Conservation (phyloP, 1,140 invertebrate species). For the Eueides isabella region DNA sequence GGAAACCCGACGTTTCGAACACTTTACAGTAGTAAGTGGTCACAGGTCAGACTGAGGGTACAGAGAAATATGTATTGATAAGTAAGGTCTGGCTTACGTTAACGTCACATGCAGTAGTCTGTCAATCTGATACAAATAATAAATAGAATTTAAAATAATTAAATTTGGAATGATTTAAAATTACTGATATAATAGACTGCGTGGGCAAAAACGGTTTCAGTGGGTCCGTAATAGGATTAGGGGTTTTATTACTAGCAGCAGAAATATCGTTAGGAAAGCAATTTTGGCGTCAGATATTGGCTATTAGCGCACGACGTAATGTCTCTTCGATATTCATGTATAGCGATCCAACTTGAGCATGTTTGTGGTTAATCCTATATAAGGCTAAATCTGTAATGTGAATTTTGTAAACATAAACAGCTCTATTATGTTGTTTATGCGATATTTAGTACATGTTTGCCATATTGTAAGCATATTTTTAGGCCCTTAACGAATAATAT, state of each 20-base stretch:
- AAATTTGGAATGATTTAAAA: background rate
- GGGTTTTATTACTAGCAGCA: conserved; percentile 75
- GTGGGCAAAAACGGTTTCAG: conserved; percentile 60
- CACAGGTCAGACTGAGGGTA: too few relatives aligned
- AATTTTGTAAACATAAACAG: conserved; percentile 31
- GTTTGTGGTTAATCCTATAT: conserved; percentile 59
- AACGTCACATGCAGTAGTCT: too few relatives aligned
- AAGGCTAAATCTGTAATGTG: conserved; percentile 35
- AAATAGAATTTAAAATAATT: background rate
- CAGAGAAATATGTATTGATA: too few relatives aligned
- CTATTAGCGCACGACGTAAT: conserved; percentile 74
- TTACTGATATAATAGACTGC: conserved; percentile 25
- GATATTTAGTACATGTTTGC: conserved; percentile 7
- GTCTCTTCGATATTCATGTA: conserved; percentile 71
- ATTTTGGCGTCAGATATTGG: conserved; percentile 78
- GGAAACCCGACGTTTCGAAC: too few relatives aligned
- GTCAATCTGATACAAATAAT: background rate
- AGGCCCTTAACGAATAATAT: background rate
- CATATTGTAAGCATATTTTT: conserved; percentile 17
- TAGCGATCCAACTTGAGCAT: conserved; percentile 60
- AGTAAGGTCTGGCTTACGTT: too few relatives aligned
- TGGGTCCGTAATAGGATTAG: conserved; percentile 70
- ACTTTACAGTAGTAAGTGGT: too few relatives aligned
- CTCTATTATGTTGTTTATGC: conserved; percentile 4
- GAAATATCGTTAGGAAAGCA: conserved; percentile 80